phyloP scores from a whole-genome alignment of 2,113 vertebrate species.

The Athene cunicularia region DNA sequence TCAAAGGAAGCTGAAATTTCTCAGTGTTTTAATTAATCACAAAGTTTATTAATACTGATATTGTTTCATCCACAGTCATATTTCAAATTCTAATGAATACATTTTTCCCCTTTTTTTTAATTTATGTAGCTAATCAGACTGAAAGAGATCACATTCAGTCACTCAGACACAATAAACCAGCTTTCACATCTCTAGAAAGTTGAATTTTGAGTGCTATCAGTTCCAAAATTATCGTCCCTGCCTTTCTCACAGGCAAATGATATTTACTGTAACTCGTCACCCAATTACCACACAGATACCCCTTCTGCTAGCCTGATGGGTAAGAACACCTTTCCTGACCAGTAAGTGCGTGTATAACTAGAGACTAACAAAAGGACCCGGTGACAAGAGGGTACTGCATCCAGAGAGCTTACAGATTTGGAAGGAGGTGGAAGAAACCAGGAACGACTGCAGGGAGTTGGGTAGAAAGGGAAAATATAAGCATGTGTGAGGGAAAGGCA shows the following conservation, averaged over 20 bases:
- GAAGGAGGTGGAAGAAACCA: background rate
- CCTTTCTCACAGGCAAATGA: background rate
- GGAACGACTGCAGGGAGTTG: background rate
- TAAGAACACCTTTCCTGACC: background rate
- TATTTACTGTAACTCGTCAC: background rate
- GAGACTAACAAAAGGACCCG: background rate
- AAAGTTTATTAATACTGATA: background rate
- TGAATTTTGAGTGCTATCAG: background rate
- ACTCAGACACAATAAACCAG: background rate
- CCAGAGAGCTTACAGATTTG: background rate
- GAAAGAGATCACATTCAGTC: background rate
- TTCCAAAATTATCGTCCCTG: background rate
- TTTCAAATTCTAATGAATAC: background rate
- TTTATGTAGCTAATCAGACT: background rate
- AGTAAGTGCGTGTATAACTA: accelerated
- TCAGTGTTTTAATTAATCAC: background rate
- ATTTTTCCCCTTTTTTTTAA: background rate
- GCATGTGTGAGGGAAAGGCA: background rate
- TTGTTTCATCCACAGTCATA: background rate
- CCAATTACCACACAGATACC: background rate
- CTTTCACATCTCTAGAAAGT: background rate
- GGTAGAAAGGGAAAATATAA: accelerated
- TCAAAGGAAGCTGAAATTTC: background rate
- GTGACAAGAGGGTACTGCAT: background rate
- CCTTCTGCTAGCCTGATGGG: background rate